Evolutionary conservation across 2,888 invertebrate species (phyloP).

Genomic region (Apamea crenata): DNA sequence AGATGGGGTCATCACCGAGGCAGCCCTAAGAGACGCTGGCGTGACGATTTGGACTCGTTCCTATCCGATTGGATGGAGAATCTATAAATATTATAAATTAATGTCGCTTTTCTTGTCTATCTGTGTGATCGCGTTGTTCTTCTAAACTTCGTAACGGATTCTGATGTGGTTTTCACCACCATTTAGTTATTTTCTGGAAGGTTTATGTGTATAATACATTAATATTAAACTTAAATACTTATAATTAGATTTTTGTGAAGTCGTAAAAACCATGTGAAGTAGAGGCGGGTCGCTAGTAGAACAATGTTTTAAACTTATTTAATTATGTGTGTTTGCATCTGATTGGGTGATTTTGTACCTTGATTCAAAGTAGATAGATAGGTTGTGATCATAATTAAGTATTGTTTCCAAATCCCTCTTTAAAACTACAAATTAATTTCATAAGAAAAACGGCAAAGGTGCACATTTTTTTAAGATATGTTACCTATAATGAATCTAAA

Average conservation of each 20-base stretch:
- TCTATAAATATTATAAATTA: too few species aligned
- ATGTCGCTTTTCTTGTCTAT: not conserved
- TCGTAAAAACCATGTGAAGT: not conserved
- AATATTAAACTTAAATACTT: not conserved
- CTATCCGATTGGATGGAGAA: too few species aligned
- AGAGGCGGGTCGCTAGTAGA: too few species aligned
- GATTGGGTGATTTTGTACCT: not conserved
- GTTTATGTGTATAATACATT: not conserved
- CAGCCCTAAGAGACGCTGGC: too few species aligned
- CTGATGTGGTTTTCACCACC: not conserved
- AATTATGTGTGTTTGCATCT: not conserved
- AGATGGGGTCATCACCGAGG: too few species aligned
- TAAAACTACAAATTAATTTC: too few species aligned
- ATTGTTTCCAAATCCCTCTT: too few species aligned
- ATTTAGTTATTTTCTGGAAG: not conserved
- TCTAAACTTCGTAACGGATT: not conserved
- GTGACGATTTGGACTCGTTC: too few species aligned
- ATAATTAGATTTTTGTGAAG: too few species aligned
- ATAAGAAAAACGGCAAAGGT: not conserved
- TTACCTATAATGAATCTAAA: not conserved
- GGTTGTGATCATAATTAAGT: not conserved
- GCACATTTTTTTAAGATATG: not conserved
- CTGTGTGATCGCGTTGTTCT: not conserved
- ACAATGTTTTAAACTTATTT: not conserved
- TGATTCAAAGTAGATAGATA: not conserved